phyloP scores from a whole-genome alignment of 2,113 vertebrate species.

The Solea senegalensis region DNA sequence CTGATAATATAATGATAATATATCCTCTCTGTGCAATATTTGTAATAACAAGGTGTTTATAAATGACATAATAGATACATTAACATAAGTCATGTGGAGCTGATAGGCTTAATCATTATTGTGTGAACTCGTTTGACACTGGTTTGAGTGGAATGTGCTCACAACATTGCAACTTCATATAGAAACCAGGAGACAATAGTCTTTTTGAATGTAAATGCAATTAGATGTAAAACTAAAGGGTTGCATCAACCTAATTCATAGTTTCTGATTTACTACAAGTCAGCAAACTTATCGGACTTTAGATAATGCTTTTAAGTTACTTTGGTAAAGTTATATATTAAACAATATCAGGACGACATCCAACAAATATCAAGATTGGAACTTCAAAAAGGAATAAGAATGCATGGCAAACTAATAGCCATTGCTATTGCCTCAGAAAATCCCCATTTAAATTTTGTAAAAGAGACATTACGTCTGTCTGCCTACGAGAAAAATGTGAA shows the following conservation, averaged over 20 bases:
- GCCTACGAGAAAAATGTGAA: background rate
- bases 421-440: background rate
- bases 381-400: background rate
- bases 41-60: background rate
- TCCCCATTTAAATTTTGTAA: background rate
- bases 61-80: background rate
- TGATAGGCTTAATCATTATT: no score
- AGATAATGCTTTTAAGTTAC: no score
- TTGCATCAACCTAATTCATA: no score
- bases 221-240: no score
- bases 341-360: background rate
- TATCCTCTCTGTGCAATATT: background rate
- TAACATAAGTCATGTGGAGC: no score
- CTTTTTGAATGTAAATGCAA: no score
- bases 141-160: no score
- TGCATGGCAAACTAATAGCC: background rate
- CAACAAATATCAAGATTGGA: background rate
- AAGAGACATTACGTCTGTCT: slow-evolving; percentile 8
- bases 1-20: background rate
- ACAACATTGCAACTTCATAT: no score
- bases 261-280: no score
- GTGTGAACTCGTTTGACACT: no score
- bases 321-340: background rate
- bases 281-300: no score
- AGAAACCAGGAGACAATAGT: no score